Evolutionary conservation across 2,888 invertebrate species (phyloP).

Genomic region (Cheilosia impressa): DNA sequence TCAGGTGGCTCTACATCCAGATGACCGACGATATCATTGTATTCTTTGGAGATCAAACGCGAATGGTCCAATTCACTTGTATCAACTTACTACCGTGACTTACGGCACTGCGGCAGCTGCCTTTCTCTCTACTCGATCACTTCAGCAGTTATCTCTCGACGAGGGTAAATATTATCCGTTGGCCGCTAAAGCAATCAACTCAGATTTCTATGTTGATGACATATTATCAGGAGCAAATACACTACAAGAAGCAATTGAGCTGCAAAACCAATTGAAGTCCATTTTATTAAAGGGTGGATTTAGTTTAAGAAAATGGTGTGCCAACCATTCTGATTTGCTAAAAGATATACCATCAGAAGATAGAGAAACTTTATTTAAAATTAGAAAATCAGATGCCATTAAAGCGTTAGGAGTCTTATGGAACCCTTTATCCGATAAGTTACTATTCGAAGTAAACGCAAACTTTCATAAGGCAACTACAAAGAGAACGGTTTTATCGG

Average conservation of each 20-base stretch:
- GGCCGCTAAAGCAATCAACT: slow-evolving; percentile 25
- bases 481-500: slow-evolving; percentile 32
- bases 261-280: slow-evolving; percentile 7
- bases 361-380: slow-evolving; percentile 58
- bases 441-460: slow-evolving; percentile 27
- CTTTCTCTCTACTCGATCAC: slow-evolving; percentile 38
- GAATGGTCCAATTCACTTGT: slow-evolving; percentile 39
- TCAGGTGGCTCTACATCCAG: slow-evolving; percentile 36
- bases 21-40: slow-evolving; percentile 48
- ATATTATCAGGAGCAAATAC: slow-evolving; percentile 1
- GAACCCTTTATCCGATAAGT: slow-evolving; percentile 55
- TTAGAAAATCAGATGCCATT: slow-evolving; percentile 46
- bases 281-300: slow-evolving; percentile 11
- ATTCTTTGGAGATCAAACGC: slow-evolving; percentile 59
- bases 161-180: slow-evolving; percentile 23
- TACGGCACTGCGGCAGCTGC: slow-evolving; percentile 57
- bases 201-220: slow-evolving; percentile 29
- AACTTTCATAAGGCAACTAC: too few species aligned
- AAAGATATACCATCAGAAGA: slow-evolving; percentile 12
- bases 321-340: slow-evolving; percentile 26
- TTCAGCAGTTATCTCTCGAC: slow-evolving; percentile 28
- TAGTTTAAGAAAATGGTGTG: slow-evolving; percentile 39
- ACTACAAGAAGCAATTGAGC: slow-evolving; percentile 12
- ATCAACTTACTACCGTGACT: slow-evolving; percentile 42
- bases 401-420: slow-evolving; percentile 71